Base-by-base conservation (phyloP, 2,797 vertebrate species). In the Sebastes kiyomatsui region DNA sequence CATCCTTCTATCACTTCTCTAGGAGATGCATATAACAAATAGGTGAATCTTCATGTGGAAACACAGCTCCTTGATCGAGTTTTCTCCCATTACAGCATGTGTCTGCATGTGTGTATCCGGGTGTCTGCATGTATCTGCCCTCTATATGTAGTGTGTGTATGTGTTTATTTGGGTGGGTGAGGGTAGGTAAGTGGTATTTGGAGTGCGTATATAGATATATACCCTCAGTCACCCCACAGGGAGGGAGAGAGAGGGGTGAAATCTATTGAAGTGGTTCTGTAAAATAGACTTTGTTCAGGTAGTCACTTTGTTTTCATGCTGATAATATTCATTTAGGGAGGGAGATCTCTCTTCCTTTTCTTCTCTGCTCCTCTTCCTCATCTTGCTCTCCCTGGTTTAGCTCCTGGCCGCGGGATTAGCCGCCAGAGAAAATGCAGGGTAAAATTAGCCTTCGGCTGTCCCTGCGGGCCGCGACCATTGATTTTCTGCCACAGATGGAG, bases 291-390 rank as follows among this genome's bases (percentile, higher is more conserved):
- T 96, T 95, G 95, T 96, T 96, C 94, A 96, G 95, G 95, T 95
- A 95, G 95, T 96, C 95, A 96, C 94, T 96, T 96, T 96, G 95
- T 96, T 96, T 96, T 96, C 96, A 96, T 96, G 96, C 95, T 94
- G 95, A 94, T 95, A 94, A 94, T 95, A 95, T 95, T 96, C 93
- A 92, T 94, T 95, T 95, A 93, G 86, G 80, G 91, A 84, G 81
- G 87, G 74, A 88, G 89, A 90, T 91, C 91, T 67, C 68, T 69
- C 80, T 81, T 79, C 87, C 90, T 94, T 94, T 93, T 94, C 89
- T 94, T 94, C 94, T 92, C 80, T 49, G 87, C 84, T 94, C 87
- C 90, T 92, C 88, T 93, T 84, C 87, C 87, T 92, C 85, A 56
- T 88, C 91, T 83, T 89, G 87, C 93, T 92, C 85, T 81, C 67